Evolutionary conservation across 2,888 invertebrate genomes (phyloP), one percentile per base, ranked within the genome.

Genomic region (Diloba caeruleocephala): DNA sequence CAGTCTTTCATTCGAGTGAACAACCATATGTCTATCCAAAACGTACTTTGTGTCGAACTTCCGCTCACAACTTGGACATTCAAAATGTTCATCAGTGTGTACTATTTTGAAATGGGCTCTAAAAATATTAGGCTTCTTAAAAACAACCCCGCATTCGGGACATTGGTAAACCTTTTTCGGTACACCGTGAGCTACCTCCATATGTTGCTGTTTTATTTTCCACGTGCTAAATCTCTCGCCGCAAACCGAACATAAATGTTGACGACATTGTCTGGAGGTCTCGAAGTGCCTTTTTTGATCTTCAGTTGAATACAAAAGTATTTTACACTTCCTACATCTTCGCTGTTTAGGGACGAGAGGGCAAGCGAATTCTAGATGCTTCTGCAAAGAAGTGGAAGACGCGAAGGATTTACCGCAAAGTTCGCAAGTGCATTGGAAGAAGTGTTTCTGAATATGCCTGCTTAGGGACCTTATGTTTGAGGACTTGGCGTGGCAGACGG

Each of bases 1-100:
- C 0, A 86, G 79, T 53, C 91, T 93, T 39, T 89, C 89, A 6
- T 88, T 90, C 0, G 92, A 91, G 63, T 94, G 94, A 0, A 85
- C 84, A 0, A 92, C 82, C 77, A 87, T 79, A 56, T 94, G 94
- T 9, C 88, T 87, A 6, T 88, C 83, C n/a, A 94, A 70, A 43
- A 79, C 81, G 10, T 89, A 82, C 46, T 91, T 91, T 0, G 82
- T 81, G 36, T 85, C 88, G 54, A 94, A 94, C 56, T 89, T 90
- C 0, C 85, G 78, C 0, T 82, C 82, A 55, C 90, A 90, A 45
- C 76, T 78, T 0, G 81, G 69, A 36, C 90, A 90, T 0, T 73
- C 38, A 21, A 70, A 79, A 23, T 77, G 79, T 21, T 85, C 78
- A 2, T 81, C 70, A 0, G 89, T 85, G 39, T 90, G 90, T 0